phyloP scores from a whole-genome alignment of 2,113 vertebrate species.

The Parotia lawesii region DNA sequence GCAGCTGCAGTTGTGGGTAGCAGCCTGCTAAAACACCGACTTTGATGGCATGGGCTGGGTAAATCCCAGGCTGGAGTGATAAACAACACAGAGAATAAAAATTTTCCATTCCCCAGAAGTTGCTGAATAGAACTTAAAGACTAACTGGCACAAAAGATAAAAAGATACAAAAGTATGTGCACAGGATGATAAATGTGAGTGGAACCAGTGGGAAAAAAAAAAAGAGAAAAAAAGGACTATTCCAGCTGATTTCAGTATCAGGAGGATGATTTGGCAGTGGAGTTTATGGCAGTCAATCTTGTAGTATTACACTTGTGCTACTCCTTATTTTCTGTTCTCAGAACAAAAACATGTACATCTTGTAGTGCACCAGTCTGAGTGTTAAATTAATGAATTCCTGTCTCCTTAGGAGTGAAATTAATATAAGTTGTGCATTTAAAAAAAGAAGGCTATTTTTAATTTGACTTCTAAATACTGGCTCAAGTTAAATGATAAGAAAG shows the following conservation, averaged over 20 bases:
- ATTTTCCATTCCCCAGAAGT: neutral
- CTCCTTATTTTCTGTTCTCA: neutral
- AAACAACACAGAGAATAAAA: neutral
- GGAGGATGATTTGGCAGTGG: neutral
- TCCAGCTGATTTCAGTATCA: neutral
- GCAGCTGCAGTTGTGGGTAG: neutral
- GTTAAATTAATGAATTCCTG: neutral
- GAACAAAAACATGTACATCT: neutral
- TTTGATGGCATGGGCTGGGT: neutral
- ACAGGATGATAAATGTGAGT: neutral
- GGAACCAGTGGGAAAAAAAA: neutral
- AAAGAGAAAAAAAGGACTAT: neutral
- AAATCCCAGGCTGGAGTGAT: neutral
- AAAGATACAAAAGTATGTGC: neutral
- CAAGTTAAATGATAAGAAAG: conserved; percentile 14
- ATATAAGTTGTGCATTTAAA: neutral
- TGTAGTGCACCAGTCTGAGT: neutral
- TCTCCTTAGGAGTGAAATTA: neutral
- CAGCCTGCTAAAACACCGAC: neutral
- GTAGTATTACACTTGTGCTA: no score
- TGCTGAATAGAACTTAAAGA: neutral
- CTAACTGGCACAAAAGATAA: neutral
- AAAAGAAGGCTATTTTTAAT: conserved; percentile 19
- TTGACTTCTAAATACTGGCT: neutral
- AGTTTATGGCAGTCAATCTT: neutral